Conservation (phyloP, 92 coral and sea anemone species). For the Palythoa heliodiscus region DNA sequence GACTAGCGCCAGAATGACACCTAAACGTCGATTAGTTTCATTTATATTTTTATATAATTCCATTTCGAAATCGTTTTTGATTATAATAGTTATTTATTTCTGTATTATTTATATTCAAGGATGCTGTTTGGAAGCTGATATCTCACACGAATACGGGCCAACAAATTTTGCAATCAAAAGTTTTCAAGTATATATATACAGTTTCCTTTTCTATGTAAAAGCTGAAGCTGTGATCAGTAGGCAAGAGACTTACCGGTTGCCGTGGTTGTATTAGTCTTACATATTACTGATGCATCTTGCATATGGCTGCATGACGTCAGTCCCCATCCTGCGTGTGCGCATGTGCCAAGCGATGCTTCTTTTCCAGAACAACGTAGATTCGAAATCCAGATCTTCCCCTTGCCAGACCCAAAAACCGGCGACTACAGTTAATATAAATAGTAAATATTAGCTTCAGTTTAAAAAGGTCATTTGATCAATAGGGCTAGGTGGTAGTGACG, state of each 20-base stretch:
- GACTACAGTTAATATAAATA: neutral
- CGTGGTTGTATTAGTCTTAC: neutral
- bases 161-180: no score
- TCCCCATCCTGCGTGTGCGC: constrained; percentile 35
- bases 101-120: no score
- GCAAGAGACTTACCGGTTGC: neutral
- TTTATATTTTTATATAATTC: no score
- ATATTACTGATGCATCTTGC: constrained; percentile 23
- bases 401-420: constrained; percentile 19
- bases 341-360: constrained; percentile 9
- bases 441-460: no score
- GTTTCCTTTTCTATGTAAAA: no score
- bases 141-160: no score
- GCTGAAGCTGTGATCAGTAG: neutral
- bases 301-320: constrained; percentile 6
- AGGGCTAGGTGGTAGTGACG: neutral
- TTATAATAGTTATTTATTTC: no score
- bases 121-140: no score
- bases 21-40: no score
- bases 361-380: constrained; percentile 22
- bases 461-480: neutral
- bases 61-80: no score
- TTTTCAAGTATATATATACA: no score
- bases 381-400: constrained; percentile 9
- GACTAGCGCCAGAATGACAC: no score